Percentiles rank a stretch among this genome's conserved stretches.
Evolutionary conservation across 2,113 vertebrate species (phyloP).

Genomic region (Arizona elegans): DNA sequence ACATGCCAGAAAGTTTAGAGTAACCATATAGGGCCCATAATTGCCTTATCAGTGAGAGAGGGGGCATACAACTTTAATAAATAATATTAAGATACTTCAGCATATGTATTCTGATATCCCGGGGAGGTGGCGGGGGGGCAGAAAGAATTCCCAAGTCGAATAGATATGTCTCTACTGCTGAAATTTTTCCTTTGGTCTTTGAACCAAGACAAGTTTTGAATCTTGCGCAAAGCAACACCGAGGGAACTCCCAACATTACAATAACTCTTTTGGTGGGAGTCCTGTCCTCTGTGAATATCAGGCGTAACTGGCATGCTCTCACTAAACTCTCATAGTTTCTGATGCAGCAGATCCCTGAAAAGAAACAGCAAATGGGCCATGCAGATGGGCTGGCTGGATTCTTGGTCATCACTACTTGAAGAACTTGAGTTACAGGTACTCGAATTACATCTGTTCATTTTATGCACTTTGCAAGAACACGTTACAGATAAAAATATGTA

Average conservation of each 20-base stretch:
- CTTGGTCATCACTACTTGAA: background rate
- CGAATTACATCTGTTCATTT: background rate
- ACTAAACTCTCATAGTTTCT: background rate
- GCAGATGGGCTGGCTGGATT: background rate
- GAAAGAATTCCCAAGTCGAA: background rate
- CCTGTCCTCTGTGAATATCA: background rate
- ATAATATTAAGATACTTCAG: background rate
- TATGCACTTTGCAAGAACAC: background rate
- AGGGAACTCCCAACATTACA: background rate
- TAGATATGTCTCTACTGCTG: background rate
- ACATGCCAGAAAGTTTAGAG: background rate
- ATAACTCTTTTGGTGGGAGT: background rate
- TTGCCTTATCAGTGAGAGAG: background rate
- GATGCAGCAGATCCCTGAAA: background rate
- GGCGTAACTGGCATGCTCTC: background rate
- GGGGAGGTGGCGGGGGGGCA: no score
- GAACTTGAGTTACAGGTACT: background rate
- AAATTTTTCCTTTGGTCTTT: background rate
- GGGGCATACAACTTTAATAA: background rate
- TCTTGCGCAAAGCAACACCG: background rate
- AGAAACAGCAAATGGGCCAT: background rate
- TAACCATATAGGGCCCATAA: background rate
- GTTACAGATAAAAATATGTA: background rate
- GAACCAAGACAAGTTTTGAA: background rate
- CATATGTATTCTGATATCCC: background rate